Evolutionary conservation across 2,113 vertebrate species (phyloP).

Genomic region (Scophthalmus maximus): DNA sequence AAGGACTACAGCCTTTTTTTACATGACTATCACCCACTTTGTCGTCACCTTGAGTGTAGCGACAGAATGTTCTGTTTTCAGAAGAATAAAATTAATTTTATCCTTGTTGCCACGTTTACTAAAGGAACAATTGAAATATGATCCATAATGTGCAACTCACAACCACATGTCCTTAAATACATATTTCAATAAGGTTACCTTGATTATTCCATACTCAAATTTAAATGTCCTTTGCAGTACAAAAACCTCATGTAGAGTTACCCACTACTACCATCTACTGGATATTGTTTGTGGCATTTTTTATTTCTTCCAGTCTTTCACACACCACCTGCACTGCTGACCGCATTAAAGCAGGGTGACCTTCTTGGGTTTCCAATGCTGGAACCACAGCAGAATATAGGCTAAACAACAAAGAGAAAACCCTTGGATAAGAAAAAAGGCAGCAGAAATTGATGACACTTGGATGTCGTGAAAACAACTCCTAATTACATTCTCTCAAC

Average conservation of each 20-base stretch:
- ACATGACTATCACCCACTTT: neutral
- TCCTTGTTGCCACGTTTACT: too few species aligned
- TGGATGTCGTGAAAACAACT: slow-evolving; percentile 33
- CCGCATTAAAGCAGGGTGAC: slow-evolving; percentile 31
- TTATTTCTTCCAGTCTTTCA: neutral
- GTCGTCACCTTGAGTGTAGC: neutral
- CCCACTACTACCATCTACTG: slow-evolving; percentile 78
- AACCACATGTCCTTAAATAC: neutral
- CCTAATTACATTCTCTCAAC: slow-evolving; percentile 47
- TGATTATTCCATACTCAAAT: slow-evolving; percentile 9
- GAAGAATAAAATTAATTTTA: too few species aligned
- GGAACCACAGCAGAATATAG: slow-evolving; percentile 15
- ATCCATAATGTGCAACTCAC: neutral
- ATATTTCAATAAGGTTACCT: neutral
- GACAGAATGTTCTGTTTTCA: too few species aligned
- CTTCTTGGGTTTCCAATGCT: slow-evolving; percentile 53
- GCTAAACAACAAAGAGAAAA: slow-evolving; percentile 36
- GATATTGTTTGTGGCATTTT: slow-evolving; percentile 1
- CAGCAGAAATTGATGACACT: slow-evolving; percentile 38
- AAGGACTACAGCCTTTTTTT: too few species aligned
- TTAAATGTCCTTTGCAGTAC: neutral
- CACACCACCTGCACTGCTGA: slow-evolving; percentile 53
- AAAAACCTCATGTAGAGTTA: slow-evolving; percentile 17
- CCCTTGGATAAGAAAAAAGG: too few species aligned
- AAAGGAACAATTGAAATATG: neutral